Evolutionary conservation across 2,888 invertebrate species (phyloP), one percentile per base, ranked within the genome.

Genomic region (Drosophila vallismaia): DNA sequence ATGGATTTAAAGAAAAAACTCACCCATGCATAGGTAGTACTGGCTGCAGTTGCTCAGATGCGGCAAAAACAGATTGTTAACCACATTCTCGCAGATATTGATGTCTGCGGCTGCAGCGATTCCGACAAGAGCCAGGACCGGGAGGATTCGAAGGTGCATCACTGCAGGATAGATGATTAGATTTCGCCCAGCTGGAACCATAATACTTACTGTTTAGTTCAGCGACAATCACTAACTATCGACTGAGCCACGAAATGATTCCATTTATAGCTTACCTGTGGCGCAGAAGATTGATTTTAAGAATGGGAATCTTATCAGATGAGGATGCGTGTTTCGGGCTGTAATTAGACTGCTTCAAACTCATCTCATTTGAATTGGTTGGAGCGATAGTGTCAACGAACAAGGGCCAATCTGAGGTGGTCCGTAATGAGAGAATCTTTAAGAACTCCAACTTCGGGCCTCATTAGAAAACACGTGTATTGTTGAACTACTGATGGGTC

Each of bases 21-120:
- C 36, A 70, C 79, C 62, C 56, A 86, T 45, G 52, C 90, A 91
- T 5, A 88, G 63, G 55, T 76, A 72, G 44, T 91, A 91, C 6
- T 73, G 8, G 14, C 55, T 69, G 33, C 89, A 89, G 58, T 82
- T 67, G 28, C 31, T 36, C 0, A 88, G 14, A 26, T 70, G 49
- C 5, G 89, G 88, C 54, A 89, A 42, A 29, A 89, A 89, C 0
- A 89, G 45, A 36, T 89, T 86, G 49, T 84, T 70, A 0, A 45
- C 52, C 26, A 75, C 87, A 51, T 64, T 55, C 4, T 72, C 71
- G 55, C 89, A 89, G 44, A 88, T 55, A 29, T 88, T 80, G 0
- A 88, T 42, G 0, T 52, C 59, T 5, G 56, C 63, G 0, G 9
- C 26, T 0, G 58, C 58, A 3, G 50, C 40, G 26, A 48, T 28